These are phyloP conservation scores for Sapajus apella DNA, from an alignment of 2,113 vertebrate species.

Conservation along the genomic window DNA sequence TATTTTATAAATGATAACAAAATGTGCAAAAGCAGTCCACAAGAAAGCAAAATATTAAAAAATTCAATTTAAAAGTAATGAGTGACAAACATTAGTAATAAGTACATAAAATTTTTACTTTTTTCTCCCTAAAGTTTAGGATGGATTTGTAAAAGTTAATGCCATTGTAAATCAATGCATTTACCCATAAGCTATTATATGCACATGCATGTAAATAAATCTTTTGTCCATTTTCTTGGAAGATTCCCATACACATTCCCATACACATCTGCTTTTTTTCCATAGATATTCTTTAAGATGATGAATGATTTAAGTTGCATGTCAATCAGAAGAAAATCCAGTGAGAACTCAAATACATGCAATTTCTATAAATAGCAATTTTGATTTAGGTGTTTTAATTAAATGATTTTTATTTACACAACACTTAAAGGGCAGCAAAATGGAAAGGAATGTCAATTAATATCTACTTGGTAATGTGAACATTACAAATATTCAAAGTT, in stretches of 20 bases:
- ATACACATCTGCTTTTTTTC: conserved; percentile 46
- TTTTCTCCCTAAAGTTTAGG: neutral
- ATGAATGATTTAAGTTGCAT: conserved; percentile 29
- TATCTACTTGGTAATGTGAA: neutral
- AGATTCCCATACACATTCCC: neutral
- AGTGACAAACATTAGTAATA: neutral
- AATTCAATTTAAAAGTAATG: neutral
- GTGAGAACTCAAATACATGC: neutral
- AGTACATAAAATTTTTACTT: neutral
- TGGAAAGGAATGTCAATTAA: neutral
- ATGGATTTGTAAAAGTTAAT: neutral
- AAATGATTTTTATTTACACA: neutral
- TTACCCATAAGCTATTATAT: neutral
- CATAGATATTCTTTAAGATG: conserved; percentile 15
- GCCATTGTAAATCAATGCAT: neutral
- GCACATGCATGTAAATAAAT: neutral
- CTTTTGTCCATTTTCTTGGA: conserved; percentile 11
- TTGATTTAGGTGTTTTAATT: neutral
- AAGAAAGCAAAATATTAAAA: neutral
- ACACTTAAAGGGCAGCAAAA: neutral
- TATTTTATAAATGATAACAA: neutral
- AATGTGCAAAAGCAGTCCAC: neutral
- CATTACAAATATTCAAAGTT: conserved; percentile 5
- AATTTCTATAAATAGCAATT: neutral
- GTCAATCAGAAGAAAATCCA: conserved; percentile 37